Base-by-base conservation (phyloP, 2,113 vertebrate species). In the Apistogramma diplotaenia region DNA sequence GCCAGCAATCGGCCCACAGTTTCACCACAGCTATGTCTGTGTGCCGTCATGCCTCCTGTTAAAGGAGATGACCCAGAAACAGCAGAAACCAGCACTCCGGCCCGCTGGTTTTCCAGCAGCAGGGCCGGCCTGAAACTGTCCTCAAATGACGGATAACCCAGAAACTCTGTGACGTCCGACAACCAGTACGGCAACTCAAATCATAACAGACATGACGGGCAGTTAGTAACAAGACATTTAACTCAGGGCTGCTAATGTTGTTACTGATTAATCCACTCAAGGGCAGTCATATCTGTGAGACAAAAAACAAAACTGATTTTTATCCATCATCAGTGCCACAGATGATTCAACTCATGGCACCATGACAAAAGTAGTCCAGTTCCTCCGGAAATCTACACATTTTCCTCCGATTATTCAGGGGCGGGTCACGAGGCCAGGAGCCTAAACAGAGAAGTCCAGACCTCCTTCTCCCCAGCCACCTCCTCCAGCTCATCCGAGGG, bases 1-100 rank as follows among this genome's bases (percentile, higher is more conserved):
- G 23, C 8, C 74, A 13, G 10, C 12, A 12, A 9, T 31, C 15
- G 5, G 10, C 51, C 46, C 46, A 27, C 75, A 56, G 13, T 23
- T 82, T 78, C 51, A 67, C 74, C 70, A 53, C 81, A 83, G 81
- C 76, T 62, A 83, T 73, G 85, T 72, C 61, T 70, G n/a, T 21
- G 56, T 70, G n/a, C 76, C 7, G 12, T 70, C 70, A 27, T 21
- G 4, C 5, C 75, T 79, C 79, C 31, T 1, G 4, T 71, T 76
- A 11, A n/a, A 10, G 67, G 25, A 59, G 75, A 46, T 49, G 84
- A 79, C 70, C 84, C 84, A 86, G 81, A 83, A 83, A 78, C 62
- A 27, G 75, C 55, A 76, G 62, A 83, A 75, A 33, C 58, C 23
- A 12, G 62, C 1, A 3, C 55, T 56, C 4, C 15, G n/a, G 16